Conservation (phyloP, 2,113 vertebrate species). For the Junco hyemalis region DNA sequence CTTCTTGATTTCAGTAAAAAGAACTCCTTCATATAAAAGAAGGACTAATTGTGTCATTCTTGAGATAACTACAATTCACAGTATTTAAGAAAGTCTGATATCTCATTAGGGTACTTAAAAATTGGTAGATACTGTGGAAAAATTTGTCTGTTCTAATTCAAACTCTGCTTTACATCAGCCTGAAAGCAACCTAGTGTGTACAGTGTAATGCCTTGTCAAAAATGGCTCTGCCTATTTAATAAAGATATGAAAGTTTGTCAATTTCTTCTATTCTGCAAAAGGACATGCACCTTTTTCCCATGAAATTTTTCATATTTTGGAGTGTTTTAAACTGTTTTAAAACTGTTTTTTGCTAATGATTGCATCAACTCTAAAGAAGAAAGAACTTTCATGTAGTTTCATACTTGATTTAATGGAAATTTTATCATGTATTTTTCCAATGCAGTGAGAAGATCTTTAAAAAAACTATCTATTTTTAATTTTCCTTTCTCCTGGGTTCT, state of each 20-base stretch:
- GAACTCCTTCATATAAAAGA: not conserved
- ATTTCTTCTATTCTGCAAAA: not conserved
- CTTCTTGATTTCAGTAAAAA: not conserved
- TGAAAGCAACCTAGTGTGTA: not conserved
- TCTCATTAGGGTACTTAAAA: not conserved
- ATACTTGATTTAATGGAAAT: not conserved
- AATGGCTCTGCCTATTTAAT: not conserved
- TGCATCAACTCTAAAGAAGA: not conserved
- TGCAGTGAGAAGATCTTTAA: not conserved
- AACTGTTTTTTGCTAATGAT: not conserved
- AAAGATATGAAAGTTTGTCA: not conserved
- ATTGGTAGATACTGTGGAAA: not conserved
- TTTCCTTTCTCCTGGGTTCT: not conserved
- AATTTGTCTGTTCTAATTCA: not conserved
- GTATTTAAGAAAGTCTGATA: not conserved
- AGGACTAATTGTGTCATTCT: not conserved
- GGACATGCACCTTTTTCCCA: not conserved
- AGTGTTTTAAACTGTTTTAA: not conserved
- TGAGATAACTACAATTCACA: not conserved
- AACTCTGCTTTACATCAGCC: not conserved
- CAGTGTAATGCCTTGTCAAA: not conserved
- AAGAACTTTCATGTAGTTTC: not conserved
- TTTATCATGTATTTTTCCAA: not conserved
- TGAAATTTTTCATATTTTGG: not conserved
- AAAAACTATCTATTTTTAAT: slow-evolving; percentile 28